Conservation (phyloP, 37 sponge, comb jelly and placozoan species). For the Ianthella basta region DNA sequence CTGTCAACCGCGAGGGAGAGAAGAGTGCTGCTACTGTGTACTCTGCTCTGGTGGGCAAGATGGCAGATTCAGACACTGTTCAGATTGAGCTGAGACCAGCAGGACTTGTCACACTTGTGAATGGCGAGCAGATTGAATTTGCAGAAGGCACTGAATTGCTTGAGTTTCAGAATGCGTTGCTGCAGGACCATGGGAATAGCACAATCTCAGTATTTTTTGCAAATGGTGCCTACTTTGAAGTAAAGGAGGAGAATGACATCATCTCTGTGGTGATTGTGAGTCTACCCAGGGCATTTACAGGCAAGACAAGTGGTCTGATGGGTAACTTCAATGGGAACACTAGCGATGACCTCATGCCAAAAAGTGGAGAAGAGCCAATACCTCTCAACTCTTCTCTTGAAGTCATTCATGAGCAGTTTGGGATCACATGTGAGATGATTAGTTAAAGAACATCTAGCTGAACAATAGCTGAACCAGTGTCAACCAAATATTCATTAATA, state of each 20-base stretch:
- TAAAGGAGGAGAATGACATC: constrained; percentile 37
- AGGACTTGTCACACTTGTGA: constrained; percentile 26
- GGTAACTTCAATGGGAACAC: constrained; percentile 57
- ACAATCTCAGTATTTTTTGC: not conserved
- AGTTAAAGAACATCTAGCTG: not conserved
- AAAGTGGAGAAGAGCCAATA: constrained; percentile 1
- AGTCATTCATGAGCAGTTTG: constrained; percentile 60
- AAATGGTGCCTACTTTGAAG: constrained; percentile 31
- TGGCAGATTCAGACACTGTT: constrained; percentile 52
- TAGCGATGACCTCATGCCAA: constrained; percentile 53
- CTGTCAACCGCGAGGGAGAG: not conserved
- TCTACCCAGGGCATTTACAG: constrained; percentile 28
- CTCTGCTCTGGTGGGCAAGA: constrained; percentile 52
- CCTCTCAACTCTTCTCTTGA: constrained; percentile 28
- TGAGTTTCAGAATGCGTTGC: not conserved
- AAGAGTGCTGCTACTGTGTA: constrained; percentile 48
- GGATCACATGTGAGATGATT: constrained; percentile 55
- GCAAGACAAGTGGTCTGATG: constrained; percentile 44
- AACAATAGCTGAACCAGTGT: not conserved
- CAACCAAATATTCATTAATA: not conserved
- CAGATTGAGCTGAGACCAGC: constrained; percentile 46
- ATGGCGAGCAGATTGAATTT: not conserved
- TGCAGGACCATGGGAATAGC: not conserved
- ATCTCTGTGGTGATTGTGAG: constrained; percentile 31
- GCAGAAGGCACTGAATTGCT: not conserved